Conservation (phyloP, 2,888 invertebrate species). For the Sesia bembeciformis region DNA sequence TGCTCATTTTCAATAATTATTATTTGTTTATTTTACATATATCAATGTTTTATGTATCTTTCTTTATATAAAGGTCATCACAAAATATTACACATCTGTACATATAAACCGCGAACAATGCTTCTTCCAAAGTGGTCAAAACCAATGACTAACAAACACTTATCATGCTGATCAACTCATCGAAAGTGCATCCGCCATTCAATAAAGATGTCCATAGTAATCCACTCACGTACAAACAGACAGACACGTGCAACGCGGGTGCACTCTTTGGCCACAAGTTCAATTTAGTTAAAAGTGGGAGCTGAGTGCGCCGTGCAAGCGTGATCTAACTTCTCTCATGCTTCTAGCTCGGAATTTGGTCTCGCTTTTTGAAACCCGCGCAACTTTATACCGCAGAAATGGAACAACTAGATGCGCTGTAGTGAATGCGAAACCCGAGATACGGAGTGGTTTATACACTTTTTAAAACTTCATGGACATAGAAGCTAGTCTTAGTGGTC, state of each 20-base stretch:
- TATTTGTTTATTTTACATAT: too few species aligned
- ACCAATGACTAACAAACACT: constrained; percentile 21
- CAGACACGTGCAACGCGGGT: constrained; percentile 38
- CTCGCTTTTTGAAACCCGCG: constrained; percentile 23
- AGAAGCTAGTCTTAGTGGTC: background rate
- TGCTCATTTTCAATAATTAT: too few species aligned
- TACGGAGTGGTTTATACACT: background rate
- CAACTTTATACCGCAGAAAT: constrained; percentile 23
- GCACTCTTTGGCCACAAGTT: constrained; percentile 55
- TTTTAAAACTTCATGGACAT: background rate
- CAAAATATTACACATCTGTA: too few species aligned
- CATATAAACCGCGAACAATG: too few species aligned
- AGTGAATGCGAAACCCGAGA: background rate
- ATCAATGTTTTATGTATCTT: too few species aligned
- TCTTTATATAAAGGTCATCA: too few species aligned
- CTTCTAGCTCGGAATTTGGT: constrained; percentile 23
- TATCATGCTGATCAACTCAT: constrained; percentile 31
- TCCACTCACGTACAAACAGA: constrained; percentile 59
- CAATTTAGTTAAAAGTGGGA: constrained; percentile 69
- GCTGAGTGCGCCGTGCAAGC: constrained; percentile 40
- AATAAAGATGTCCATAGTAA: constrained; percentile 32
- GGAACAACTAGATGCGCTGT: background rate
- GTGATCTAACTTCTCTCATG: constrained; percentile 38
- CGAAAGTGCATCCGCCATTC: constrained; percentile 16
- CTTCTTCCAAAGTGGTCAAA: background rate